A percentile compares a stretch with the other conserved stretches of the same genome.
phyloP scores from a whole-genome alignment of 2,113 vertebrate species.

The Perca fluviatilis region DNA sequence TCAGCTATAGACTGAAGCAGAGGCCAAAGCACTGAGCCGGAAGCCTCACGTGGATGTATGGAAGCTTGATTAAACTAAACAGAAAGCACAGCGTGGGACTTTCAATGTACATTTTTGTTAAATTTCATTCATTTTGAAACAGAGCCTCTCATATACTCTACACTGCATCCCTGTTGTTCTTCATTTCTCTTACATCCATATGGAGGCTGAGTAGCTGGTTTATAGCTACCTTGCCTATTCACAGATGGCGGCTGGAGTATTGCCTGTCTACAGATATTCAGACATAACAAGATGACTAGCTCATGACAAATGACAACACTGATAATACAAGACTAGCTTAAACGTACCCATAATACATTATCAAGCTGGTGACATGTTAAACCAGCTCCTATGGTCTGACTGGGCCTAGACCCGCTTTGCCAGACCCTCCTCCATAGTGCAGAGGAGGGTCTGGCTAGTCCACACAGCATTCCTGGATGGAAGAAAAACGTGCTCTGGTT shows the following conservation, averaged over 20 bases:
- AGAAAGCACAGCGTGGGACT: constrained; percentile 19
- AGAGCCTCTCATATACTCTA: not conserved
- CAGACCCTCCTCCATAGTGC: too few species aligned
- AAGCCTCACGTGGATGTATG: constrained; percentile 12
- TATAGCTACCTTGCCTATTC: constrained; percentile 22
- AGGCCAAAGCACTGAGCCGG: not conserved
- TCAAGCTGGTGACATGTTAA: constrained; percentile 13
- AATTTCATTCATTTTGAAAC: constrained; percentile 44
- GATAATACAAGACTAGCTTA: not conserved
- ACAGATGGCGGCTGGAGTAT: constrained; percentile 34
- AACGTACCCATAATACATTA: constrained; percentile 4
- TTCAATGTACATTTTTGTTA: constrained; percentile 33
- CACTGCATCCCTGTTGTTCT: constrained; percentile 26
- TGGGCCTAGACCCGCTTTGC: not conserved
- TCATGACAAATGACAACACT: constrained; percentile 25
- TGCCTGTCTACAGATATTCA: constrained; percentile 19
- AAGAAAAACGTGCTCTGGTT: too few species aligned
- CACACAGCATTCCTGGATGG: too few species aligned
- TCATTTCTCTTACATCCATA: constrained; percentile 34
- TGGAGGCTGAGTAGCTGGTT: constrained; percentile 36
- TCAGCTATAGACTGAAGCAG: constrained; percentile 22
- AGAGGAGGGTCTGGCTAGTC: too few species aligned
- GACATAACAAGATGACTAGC: constrained; percentile 30
- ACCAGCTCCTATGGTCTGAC: not conserved
- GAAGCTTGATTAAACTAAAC: constrained; percentile 50